Evolutionary conservation across 1,140 invertebrate species (phyloP).

Genomic region (Proctacanthus coquilletti): DNA sequence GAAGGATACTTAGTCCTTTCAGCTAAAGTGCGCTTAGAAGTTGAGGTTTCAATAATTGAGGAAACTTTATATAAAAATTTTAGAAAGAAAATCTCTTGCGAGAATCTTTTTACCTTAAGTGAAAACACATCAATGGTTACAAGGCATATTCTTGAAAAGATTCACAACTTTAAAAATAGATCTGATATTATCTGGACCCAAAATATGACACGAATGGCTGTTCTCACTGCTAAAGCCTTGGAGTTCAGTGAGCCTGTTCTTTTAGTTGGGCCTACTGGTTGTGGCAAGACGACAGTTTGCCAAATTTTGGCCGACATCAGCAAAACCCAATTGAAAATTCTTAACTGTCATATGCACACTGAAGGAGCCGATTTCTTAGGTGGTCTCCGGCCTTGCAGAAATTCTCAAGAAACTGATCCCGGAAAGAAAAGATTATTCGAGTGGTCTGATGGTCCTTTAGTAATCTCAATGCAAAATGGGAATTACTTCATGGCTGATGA

Average conservation of each 20-base stretch:
- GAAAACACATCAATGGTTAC: slow-evolving; percentile 63
- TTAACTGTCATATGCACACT: slow-evolving; percentile 98
- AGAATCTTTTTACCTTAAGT: slow-evolving; percentile 61
- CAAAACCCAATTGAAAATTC: slow-evolving; percentile 48
- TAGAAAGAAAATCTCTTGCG: slow-evolving; percentile 55
- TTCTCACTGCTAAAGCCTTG: slow-evolving; percentile 80
- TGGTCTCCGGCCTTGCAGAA: slow-evolving; percentile 77
- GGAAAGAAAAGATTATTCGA: slow-evolving; percentile 62
- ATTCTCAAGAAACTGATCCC: slow-evolving; percentile 29
- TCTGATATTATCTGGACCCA: slow-evolving; percentile 86
- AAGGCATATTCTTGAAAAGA: slow-evolving; percentile 47
- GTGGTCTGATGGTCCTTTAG: slow-evolving; percentile 94
- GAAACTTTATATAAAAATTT: slow-evolving; percentile 73
- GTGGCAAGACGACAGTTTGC: slow-evolving; percentile 96
- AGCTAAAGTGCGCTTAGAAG: slow-evolving; percentile 73
- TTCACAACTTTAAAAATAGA: slow-evolving; percentile 45
- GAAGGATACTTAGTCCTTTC: slow-evolving; percentile 93
- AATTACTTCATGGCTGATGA: slow-evolving; percentile 91
- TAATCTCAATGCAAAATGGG: slow-evolving; percentile 79
- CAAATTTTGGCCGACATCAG: slow-evolving; percentile 66
- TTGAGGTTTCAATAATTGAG: slow-evolving; percentile 62
- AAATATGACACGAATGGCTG: slow-evolving; percentile 77
- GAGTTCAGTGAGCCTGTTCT: slow-evolving; percentile 89
- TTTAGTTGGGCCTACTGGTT: slow-evolving; percentile 94
- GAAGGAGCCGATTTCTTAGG: slow-evolving; percentile 97